Evolutionary conservation across 2,797 vertebrate species (phyloP), one percentile per base, ranked within the genome.

Genomic region (Danio choprae): DNA sequence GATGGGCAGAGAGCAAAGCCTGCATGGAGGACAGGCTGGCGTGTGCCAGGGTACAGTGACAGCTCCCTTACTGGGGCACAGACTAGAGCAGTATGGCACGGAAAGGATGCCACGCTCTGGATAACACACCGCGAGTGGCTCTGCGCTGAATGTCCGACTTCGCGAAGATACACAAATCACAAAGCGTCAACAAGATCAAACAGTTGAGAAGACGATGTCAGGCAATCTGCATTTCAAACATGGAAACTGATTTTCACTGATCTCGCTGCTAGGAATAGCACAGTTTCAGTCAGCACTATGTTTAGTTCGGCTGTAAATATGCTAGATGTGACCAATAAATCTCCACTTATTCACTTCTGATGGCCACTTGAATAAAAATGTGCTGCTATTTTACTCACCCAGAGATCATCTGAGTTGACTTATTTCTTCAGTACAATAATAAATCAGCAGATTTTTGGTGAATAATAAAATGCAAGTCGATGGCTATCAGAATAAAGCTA

Each of bases 251-350:
- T 58, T 59, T 59, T 67, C 63, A 77, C 74, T 67, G 29, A 70
- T 78, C 18, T 70, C 55, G 41, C 29, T 70, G 56, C 36, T 38
- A 62, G 46, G 65, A 82, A 83, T 87, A 77, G 87, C 88, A 87
- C 89, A 91, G 91, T 92, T 92, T 89, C 91, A 92, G 87, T 40
- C 48, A 67, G 51, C 40, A 56, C 62, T 77, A 77, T 77, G 75
- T 69, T 73, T 62, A 16, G 46, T 63, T 71, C 10, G 41, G 16
- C 67, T 41, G 55, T 22, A 60, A 29, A 79, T 70, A 62, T 51
- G 77, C 77, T 71, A 69, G 64, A 69, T 53, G 3, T 46, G 40
- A 58, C 40, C 51, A 36, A 6, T 8, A 10, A 46, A 48, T 74
- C 29, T 46, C 20, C 20, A 74, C 1, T 22, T 29, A 44, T 41